Conservation (phyloP, 2,113 vertebrate genomes). For the Chionodraco myersi region DNA sequence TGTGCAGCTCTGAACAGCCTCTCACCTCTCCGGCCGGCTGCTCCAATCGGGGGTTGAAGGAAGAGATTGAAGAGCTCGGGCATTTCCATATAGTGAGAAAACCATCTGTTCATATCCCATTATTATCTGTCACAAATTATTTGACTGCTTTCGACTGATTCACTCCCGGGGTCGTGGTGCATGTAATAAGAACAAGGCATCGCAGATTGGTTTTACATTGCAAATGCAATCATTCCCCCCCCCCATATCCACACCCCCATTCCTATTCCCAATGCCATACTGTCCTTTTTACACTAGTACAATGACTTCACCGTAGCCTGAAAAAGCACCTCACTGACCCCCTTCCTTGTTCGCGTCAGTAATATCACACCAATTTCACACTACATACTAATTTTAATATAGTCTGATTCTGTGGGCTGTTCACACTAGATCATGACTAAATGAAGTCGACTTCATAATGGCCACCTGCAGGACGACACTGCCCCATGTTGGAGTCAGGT, state of each 20-base stretch:
- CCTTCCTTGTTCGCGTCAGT: background rate
- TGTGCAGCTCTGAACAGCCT: constrained; percentile 40
- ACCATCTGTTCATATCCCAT: constrained; percentile 71
- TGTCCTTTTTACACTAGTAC: constrained; percentile 33
- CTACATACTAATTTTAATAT: constrained; percentile 29
- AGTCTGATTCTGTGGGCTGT: constrained; percentile 24
- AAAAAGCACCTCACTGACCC: constrained; percentile 3
- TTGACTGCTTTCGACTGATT: constrained; percentile 75
- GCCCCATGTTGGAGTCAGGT: background rate
- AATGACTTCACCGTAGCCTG: constrained; percentile 46
- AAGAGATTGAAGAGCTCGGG: constrained; percentile 36
- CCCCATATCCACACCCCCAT: background rate
- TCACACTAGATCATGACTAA: constrained; percentile 14
- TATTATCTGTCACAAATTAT: constrained; percentile 79
- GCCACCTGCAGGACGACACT: background rate
- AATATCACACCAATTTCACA: constrained; percentile 46
- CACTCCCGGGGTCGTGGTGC: constrained; percentile 61
- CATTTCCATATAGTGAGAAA: constrained; percentile 62
- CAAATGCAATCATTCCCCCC: constrained; percentile 79
- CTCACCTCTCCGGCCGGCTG: constrained; percentile 40
- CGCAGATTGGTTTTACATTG: constrained; percentile 80
- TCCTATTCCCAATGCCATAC: constrained; percentile 4
- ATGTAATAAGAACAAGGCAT: constrained; percentile 75
- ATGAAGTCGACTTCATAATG: constrained; percentile 21
- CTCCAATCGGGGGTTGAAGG: constrained; percentile 20